Evolutionary conservation across 2,888 invertebrate genomes (phyloP).

Genomic region (Phoenoteleia sp.): DNA sequence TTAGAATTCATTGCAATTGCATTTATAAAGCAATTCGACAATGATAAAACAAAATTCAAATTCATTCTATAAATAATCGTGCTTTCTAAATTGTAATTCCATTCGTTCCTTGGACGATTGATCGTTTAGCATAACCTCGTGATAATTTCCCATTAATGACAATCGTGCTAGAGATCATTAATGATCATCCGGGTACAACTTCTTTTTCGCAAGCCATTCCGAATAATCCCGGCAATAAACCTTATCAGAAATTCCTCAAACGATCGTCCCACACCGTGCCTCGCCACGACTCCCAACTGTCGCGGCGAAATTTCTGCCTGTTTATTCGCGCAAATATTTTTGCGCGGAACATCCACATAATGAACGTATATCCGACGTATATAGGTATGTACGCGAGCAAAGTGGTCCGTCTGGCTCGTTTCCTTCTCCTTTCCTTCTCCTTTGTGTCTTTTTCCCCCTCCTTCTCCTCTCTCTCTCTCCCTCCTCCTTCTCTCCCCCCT

Average conservation of each 20-base stretch:
- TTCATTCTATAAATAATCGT: no score
- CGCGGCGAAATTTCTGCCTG: constrained; percentile 45
- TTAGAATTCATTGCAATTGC: no score
- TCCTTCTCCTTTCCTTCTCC: constrained; percentile 76
- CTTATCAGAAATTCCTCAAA: constrained; percentile 53
- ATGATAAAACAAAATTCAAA: no score
- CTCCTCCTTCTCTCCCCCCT: no score
- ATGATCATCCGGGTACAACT: neutral
- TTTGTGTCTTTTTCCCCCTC: no score
- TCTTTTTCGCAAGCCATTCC: constrained; percentile 11
- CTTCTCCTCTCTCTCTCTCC: no score
- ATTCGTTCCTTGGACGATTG: no score
- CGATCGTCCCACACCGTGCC: constrained; percentile 32
- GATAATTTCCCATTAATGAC: constrained; percentile 1
- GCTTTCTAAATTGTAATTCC: no score
- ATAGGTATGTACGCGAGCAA: constrained; percentile 64
- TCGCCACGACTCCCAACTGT: constrained; percentile 9
- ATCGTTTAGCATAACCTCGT: no score
- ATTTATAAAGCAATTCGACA: no score
- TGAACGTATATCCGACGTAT: constrained; percentile 57
- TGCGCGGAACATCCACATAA: constrained; percentile 46
- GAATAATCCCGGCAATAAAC: constrained; percentile 39
- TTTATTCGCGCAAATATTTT: constrained; percentile 54
- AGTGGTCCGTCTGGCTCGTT: constrained; percentile 72
- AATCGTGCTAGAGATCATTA: neutral